A percentile compares a stretch with the other conserved stretches of the same genome.
Evolutionary conservation across 1,140 invertebrate genomes (phyloP).

Genomic region (Drosophila pseudoobscura): DNA sequence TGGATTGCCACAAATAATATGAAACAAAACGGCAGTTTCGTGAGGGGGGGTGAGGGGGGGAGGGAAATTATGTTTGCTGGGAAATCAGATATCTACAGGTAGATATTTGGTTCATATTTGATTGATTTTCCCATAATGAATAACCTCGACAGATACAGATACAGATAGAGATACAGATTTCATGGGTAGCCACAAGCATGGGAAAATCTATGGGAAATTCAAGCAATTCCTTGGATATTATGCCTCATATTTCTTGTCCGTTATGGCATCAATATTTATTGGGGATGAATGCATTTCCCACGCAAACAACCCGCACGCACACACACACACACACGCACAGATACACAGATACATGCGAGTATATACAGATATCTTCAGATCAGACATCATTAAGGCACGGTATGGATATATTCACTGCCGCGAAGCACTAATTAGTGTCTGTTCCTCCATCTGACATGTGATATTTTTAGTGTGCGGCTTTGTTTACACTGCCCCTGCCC

Average conservation of each 20-base stretch:
- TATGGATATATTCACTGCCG: conserved; percentile 5
- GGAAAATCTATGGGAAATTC: too few species aligned
- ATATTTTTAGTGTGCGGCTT: conserved; percentile 68
- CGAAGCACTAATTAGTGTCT: conserved; percentile 61
- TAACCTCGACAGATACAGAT: too few species aligned
- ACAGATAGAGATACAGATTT: too few species aligned
- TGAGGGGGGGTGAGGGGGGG: too few species aligned
- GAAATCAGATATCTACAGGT: too few species aligned
- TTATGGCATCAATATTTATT: conserved; percentile 24
- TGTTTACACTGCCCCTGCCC: conserved; percentile 50
- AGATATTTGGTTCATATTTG: too few species aligned
- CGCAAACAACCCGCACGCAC: not conserved
- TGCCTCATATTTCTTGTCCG: conserved; percentile 2
- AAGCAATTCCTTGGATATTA: too few species aligned
- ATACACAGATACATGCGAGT: not conserved
- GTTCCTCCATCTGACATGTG: conserved; percentile 55
- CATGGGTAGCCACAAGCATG: too few species aligned
- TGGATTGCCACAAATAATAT: too few species aligned
- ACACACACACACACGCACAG: conserved; percentile 6
- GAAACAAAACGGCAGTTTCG: too few species aligned
- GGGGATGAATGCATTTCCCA: conserved; percentile 14
- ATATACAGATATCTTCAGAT: conserved; percentile 4
- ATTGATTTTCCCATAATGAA: too few species aligned
- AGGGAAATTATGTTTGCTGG: too few species aligned
- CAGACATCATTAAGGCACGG: conserved; percentile 24